Evolutionary conservation across 2,797 vertebrate species (phyloP).

Genomic region (Lutjanus argentimaculatus): DNA sequence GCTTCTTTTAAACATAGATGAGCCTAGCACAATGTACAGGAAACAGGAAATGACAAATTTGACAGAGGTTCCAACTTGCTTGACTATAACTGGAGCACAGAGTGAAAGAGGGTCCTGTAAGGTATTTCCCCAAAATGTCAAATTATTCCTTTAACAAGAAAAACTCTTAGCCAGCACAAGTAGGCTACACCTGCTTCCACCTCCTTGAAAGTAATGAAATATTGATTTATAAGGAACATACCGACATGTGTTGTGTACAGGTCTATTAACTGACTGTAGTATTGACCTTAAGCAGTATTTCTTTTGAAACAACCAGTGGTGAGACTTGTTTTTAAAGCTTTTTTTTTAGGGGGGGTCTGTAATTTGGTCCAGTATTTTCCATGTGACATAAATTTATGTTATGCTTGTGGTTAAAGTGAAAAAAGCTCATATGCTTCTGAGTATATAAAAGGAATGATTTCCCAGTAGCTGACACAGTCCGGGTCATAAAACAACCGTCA

Average conservation of each 20-base stretch:
- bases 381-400: background rate
- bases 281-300: slow-evolving; percentile 50
- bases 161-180: background rate
- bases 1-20: no score
- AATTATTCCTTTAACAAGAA: background rate
- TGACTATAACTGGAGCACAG: no score
- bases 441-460: background rate
- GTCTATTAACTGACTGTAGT: slow-evolving; percentile 6
- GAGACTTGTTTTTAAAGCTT: slow-evolving; percentile 23
- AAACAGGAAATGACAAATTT: no score
- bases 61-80: no score
- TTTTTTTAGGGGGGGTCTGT: background rate
- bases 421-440: background rate
- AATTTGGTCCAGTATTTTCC: slow-evolving; percentile 4
- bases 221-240: slow-evolving; percentile 12
- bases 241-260: slow-evolving; percentile 16
- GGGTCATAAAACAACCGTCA: slow-evolving; percentile 5
- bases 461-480: background rate
- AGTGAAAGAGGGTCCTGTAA: no score
- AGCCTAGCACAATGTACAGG: no score
- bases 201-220: background rate
- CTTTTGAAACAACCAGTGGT: slow-evolving; percentile 5
- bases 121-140: background rate
- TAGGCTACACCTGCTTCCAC: background rate
- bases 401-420: background rate